Percentiles rank a stretch among this genome's conserved stretches.
These are phyloP conservation scores for Bugula neritina DNA, from an alignment of 2,888 invertebrate genomes.

Conservation along the genomic window DNA sequence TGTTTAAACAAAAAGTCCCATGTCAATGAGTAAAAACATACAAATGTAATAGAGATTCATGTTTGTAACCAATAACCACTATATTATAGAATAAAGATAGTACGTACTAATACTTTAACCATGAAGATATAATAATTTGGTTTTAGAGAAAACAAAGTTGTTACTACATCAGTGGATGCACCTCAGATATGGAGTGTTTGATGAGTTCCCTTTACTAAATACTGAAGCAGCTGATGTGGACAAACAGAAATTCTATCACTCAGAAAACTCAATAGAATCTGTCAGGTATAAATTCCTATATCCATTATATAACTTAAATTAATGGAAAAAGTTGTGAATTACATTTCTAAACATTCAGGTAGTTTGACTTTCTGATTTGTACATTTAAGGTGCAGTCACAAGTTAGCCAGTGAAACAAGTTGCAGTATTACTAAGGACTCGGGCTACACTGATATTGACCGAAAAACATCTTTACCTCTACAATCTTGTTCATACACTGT, in stretches of 20 bases:
- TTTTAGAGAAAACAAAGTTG: not conserved
- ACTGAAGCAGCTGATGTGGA: not conserved
- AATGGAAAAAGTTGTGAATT: no score
- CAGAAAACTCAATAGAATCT: not conserved
- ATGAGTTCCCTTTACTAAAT: not conserved
- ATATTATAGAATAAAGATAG: no score
- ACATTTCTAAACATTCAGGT: not conserved
- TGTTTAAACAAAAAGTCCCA: no score
- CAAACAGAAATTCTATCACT: constrained; percentile 17
- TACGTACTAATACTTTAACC: no score
- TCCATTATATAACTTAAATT: not conserved
- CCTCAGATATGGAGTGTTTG: constrained; percentile 12
- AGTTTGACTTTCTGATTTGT: not conserved
- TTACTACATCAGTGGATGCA: constrained; percentile 1
- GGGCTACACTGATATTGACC: not conserved
- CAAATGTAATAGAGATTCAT: no score
- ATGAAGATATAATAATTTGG: no score
- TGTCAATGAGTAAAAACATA: no score
- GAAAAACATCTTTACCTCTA: not conserved
- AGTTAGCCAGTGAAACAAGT: not conserved
- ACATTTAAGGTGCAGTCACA: not conserved
- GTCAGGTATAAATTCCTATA: not conserved
- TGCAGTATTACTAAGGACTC: not conserved
- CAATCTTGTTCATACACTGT: not conserved
- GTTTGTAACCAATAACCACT: no score